These are phyloP conservation scores for Phaethornis superciliosus DNA, from an alignment of 2,113 vertebrate genomes.

Conservation along the genomic window DNA sequence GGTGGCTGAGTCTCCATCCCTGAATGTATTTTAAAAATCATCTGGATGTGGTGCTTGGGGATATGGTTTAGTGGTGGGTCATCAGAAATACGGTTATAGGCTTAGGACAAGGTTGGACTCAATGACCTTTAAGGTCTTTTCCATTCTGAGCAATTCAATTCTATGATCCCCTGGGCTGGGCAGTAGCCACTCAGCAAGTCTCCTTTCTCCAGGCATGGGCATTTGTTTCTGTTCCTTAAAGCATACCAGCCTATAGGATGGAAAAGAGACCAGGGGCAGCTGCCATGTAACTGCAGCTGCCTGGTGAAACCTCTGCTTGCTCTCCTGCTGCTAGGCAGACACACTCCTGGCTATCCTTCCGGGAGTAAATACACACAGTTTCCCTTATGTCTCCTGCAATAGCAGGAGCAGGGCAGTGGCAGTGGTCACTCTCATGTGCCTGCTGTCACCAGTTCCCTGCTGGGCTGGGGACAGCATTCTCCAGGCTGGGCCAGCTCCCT, in stretches of 20 bases:
- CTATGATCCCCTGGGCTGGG: too few relatives aligned
- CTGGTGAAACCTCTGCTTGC: fast-evolving
- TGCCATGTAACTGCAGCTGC: fast-evolving
- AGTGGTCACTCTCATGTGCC: background rate
- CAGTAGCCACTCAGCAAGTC: background rate
- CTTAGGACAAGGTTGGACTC: too few relatives aligned
- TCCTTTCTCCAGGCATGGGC: background rate
- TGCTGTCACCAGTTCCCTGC: fast-evolving
- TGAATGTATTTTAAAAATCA: too few relatives aligned
- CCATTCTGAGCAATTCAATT: too few relatives aligned
- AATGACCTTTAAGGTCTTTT: too few relatives aligned
- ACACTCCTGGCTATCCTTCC: background rate
- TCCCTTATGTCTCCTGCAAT: background rate
- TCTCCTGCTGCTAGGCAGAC: too few relatives aligned
- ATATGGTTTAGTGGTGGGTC: too few relatives aligned
- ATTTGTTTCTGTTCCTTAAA: fast-evolving
- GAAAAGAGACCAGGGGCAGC: background rate
- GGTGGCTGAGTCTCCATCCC: too few relatives aligned
- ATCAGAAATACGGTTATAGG: too few relatives aligned
- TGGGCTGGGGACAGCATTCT: fast-evolving
- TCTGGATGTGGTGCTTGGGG: too few relatives aligned
- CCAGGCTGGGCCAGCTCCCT: fast-evolving
- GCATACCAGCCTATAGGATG: fast-evolving
- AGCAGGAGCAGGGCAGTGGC: fast-evolving
- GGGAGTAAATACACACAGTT: fast-evolving